phyloP scores from a whole-genome alignment of 2,888 invertebrate genomes.

The Dimorphilus gyrociliatus region DNA sequence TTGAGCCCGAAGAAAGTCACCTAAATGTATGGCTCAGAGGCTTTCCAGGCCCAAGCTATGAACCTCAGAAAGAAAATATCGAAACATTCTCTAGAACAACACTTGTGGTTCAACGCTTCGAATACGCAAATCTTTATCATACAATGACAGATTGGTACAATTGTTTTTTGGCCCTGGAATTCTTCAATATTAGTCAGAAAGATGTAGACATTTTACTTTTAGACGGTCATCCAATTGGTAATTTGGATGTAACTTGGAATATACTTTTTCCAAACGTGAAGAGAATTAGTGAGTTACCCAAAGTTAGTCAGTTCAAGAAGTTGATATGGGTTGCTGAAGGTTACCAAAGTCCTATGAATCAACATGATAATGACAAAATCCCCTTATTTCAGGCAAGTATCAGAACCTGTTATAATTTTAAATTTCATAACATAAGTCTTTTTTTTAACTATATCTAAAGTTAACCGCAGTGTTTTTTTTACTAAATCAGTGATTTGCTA shows the following conservation, averaged over 20 bases:
- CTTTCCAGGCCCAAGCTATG: slow-evolving; percentile 1
- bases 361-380: slow-evolving; percentile 13
- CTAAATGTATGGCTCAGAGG: slow-evolving; percentile 7
- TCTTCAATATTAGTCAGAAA: slow-evolving; percentile 10
- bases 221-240: slow-evolving; percentile 29
- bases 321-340: slow-evolving; percentile 25
- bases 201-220: slow-evolving; percentile 20
- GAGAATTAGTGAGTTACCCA: slow-evolving; percentile 15
- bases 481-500: too few species aligned
- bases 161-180: slow-evolving; percentile 12
- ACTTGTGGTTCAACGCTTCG: slow-evolving; percentile 4
- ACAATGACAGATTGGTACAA: slow-evolving; percentile 13
- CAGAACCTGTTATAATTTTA: too few species aligned
- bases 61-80: neutral
- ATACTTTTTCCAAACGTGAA: slow-evolving; percentile 21
- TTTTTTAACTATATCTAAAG: too few species aligned
- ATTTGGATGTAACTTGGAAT: slow-evolving; percentile 23
- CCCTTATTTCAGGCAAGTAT: too few species aligned
- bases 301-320: slow-evolving; percentile 12
- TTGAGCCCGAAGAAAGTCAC: too few species aligned
- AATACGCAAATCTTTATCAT: slow-evolving; percentile 8
- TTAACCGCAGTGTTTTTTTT: too few species aligned
- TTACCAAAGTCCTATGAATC: slow-evolving; percentile 24
- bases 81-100: slow-evolving; percentile 13
- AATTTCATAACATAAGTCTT: too few species aligned